Evolutionary conservation across 2,888 invertebrate species (phyloP), one percentile per base, ranked within the genome.

Genomic region (Cantharis lateralis): DNA sequence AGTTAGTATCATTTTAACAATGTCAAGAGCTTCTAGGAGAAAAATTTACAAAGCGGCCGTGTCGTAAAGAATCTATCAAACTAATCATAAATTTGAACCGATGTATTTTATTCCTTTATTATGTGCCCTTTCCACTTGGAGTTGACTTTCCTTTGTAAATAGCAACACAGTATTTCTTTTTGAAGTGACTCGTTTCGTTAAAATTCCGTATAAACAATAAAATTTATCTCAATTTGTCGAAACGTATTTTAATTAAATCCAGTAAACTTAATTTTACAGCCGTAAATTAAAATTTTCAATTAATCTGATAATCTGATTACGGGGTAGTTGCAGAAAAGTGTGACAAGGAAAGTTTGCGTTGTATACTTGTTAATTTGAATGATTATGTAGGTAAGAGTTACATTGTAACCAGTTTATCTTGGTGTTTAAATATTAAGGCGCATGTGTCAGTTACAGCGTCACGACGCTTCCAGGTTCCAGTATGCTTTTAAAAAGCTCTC

Each of bases 341-440:
- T 48, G 64, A 66, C 18, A 20, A 24, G 20, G 20, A 66, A 66
- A 66, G n/a, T 66, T 16, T 66, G 20, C 64, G 13, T 66, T 66
- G 18, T 66, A 24, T 66, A 66, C 48, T 48, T 66, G 64, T 20
- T 66, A 66, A 66, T 66, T 66, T 66, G 24, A 20, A 66, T 66
- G 69, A 73, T 20, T 70, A 72, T 61, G 70, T 72, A 48, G 48
- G 48, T 48, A 69, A 71, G 75, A 75, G 69, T 18, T 70, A 72
- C 62, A 72, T 72, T 75, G 72, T 77, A 76, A 75, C 73, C 66
- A 68, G 72, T 78, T 78, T 79, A 80, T 76, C 77, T 66, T 63
- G 18, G 75, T 80, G 79, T 80, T 78, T 80, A 79, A 78, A 79
- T 77, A 79, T 78, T 72, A 80, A 72, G 83, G 85, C 78, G 76